Conservation (phyloP, 2,888 invertebrate species). For the Platycheirus rosarum region DNA sequence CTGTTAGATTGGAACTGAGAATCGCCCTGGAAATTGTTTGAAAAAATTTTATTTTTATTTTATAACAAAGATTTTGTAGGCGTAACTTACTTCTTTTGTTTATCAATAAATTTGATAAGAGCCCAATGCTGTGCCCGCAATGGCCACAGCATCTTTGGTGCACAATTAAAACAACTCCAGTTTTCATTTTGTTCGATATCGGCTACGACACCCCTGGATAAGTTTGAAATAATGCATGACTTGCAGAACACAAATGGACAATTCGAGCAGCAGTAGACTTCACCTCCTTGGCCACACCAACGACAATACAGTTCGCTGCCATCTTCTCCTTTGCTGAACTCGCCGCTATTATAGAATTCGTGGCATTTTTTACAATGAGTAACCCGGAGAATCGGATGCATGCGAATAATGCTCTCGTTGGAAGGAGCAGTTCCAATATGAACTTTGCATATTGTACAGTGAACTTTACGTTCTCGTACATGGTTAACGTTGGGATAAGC, state of each 20-base stretch:
- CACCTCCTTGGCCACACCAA: conserved; percentile 92
- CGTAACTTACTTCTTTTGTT: conserved; percentile 83
- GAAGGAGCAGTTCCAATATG: conserved; percentile 89
- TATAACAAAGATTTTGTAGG: not conserved
- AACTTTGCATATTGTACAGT: conserved; percentile 89
- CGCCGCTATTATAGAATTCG: conserved; percentile 91
- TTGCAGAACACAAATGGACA: conserved; percentile 90
- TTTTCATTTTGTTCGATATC: conserved; percentile 90
- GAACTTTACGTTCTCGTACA: conserved; percentile 85
- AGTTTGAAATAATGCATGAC: conserved; percentile 90
- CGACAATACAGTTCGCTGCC: conserved; percentile 92
- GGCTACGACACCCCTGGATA: conserved; percentile 86
- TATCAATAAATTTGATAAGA: conserved; percentile 86
- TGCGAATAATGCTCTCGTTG: conserved; percentile 86
- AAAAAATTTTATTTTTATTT: not conserved
- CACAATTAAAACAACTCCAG: conserved; percentile 91
- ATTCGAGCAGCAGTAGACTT: conserved; percentile 90
- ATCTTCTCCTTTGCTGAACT: conserved; percentile 92
- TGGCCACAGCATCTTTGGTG: conserved; percentile 86
- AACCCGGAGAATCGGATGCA: conserved; percentile 89
- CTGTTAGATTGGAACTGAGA: conserved; percentile 76
- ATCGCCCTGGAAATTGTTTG: conserved; percentile 76
- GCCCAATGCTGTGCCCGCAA: conserved; percentile 89
- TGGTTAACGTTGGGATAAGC: conserved; percentile 85
- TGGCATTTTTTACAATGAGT: conserved; percentile 89